phyloP scores from a whole-genome alignment of 2,888 invertebrate genomes.

The Pyrrhosoma nymphula region DNA sequence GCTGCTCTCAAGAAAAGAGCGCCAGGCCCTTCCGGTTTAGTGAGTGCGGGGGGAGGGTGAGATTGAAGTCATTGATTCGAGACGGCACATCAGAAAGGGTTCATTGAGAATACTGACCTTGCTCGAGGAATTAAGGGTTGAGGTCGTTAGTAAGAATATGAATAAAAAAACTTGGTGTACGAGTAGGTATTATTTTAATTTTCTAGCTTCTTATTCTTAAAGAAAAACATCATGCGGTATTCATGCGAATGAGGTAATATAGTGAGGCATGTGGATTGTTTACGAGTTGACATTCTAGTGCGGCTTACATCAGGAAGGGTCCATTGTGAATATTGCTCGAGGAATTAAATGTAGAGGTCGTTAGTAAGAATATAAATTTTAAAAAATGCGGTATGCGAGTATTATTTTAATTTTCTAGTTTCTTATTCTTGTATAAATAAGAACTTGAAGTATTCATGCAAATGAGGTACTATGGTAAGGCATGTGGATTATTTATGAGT shows the following conservation, averaged over 20 bases:
- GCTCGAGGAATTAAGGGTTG: neutral
- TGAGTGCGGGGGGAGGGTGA: neutral
- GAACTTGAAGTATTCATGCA: no score
- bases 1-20: neutral
- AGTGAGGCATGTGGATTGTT: no score
- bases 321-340: conserved; percentile 38
- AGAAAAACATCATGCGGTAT: no score
- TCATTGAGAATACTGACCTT: conserved; percentile 62
- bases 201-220: no score
- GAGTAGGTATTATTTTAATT: no score
- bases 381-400: neutral
- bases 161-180: neutral
- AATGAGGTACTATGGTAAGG: no score
- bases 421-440: no score
- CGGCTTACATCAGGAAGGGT: conserved; percentile 37
- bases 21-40: neutral
- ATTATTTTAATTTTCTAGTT: no score
- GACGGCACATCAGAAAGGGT: conserved; percentile 40
- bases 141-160: neutral
- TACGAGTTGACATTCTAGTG: no score
- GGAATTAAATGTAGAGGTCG: neutral
- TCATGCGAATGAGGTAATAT: no score
- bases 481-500: no score
- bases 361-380: neutral
- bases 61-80: conserved; percentile 50